Percentiles rank a stretch among this genome's conserved stretches.
Conservation (phyloP, 2,797 vertebrate species). For the Clarias fuscus region DNA sequence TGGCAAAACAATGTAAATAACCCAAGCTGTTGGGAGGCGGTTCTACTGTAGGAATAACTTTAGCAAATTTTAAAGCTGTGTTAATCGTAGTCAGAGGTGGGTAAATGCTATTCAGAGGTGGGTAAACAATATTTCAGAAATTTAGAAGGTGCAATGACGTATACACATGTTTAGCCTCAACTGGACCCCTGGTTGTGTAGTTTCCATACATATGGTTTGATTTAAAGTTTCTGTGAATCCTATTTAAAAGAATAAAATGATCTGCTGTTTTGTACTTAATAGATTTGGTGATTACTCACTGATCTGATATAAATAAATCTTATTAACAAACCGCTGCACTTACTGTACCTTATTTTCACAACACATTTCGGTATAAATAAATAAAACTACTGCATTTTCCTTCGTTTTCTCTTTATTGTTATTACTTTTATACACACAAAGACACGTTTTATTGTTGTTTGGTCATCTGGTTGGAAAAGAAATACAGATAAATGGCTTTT, state of each 20-base stretch:
- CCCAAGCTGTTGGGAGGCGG: no score
- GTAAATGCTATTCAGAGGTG: no score
- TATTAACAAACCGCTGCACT: not conserved
- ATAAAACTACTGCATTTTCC: not conserved
- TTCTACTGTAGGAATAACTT: no score
- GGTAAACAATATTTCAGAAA: no score
- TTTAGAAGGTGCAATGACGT: no score
- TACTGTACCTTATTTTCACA: not conserved
- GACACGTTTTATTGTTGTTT: not conserved
- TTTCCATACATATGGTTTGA: no score
- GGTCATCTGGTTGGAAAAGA: not conserved
- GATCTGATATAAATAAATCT: slow-evolving; percentile 20
- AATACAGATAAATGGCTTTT: not conserved
- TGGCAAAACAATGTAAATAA: no score
- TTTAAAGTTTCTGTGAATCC: slow-evolving; percentile 2
- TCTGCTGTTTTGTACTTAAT: slow-evolving; percentile 38
- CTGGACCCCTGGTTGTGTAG: no score
- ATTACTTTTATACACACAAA: not conserved
- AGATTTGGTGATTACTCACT: slow-evolving; percentile 48
- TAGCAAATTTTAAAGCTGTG: no score
- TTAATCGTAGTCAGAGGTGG: no score
- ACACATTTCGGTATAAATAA: not conserved
- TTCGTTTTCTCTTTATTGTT: not conserved
- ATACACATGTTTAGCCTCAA: no score
- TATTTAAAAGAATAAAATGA: slow-evolving; percentile 11